A percentile compares a stretch with the other conserved stretches of the same genome.
Evolutionary conservation across 1,140 invertebrate genomes (phyloP).

Genomic region (Philopotamus ludificatus): DNA sequence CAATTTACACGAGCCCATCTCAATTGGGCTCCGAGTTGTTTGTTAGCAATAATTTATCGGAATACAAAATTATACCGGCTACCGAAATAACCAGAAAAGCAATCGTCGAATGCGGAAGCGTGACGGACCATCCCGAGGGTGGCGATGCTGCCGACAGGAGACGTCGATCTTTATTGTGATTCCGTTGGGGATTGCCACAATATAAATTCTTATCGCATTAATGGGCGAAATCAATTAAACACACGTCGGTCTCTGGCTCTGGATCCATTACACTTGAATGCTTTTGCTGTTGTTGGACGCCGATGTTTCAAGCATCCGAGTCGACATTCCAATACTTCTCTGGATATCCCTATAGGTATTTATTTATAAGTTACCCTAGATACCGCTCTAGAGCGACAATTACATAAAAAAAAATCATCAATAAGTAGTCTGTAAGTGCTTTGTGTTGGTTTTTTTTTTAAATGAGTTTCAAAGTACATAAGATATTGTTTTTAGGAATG

Average conservation of each 20-base stretch:
- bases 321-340: conserved; percentile 5
- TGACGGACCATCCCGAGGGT: too few relatives aligned
- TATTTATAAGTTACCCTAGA: not conserved
- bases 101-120: too few relatives aligned
- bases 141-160: not conserved
- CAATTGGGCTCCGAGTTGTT: too few relatives aligned
- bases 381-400: not conserved
- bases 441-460: too few relatives aligned
- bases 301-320: conserved; percentile 1
- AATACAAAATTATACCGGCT: too few relatives aligned
- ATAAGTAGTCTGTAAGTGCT: too few relatives aligned
- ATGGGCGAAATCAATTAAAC: conserved; percentile 16
- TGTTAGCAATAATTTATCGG: too few relatives aligned
- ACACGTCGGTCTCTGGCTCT: not conserved
- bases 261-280: conserved; percentile 18
- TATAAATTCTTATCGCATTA: conserved; percentile 5
- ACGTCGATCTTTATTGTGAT: not conserved
- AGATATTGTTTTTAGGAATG: too few relatives aligned
- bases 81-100: too few relatives aligned
- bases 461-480: too few relatives aligned
- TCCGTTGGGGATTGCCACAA: conserved; percentile 6
- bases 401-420: too few relatives aligned
- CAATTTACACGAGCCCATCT: too few relatives aligned
- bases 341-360: not conserved
- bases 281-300: not conserved